phyloP scores from a whole-genome alignment of 2,888 invertebrate genomes.

The Flexamia atlantica region DNA sequence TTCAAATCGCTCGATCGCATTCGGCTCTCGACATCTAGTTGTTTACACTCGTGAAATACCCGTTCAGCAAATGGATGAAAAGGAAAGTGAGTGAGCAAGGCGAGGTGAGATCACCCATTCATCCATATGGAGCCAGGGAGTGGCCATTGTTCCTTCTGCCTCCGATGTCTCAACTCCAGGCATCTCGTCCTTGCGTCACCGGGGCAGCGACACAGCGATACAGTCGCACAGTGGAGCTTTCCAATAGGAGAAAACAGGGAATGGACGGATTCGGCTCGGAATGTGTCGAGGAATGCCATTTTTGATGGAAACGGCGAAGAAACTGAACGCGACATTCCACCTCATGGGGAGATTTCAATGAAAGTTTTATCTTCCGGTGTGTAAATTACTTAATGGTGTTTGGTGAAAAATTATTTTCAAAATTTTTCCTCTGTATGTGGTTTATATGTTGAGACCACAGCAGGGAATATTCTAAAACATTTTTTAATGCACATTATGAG shows the following conservation, averaged over 20 bases:
- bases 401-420: too few species aligned
- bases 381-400: too few species aligned
- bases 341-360: too few species aligned
- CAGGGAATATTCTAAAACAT: too few species aligned
- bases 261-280: constrained; percentile 7
- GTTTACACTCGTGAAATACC: not conserved
- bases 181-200: not conserved
- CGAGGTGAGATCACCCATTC: constrained; percentile 24
- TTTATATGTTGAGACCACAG: too few species aligned
- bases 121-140: constrained; percentile 33
- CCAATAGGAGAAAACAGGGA: constrained; percentile 22
- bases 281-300: constrained; percentile 16
- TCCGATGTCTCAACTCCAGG: not conserved
- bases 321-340: not conserved
- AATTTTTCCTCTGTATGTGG: too few species aligned
- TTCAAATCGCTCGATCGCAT: too few species aligned
- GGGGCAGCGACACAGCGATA: not conserved
- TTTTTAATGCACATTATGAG: too few species aligned
- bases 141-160: constrained; percentile 22
- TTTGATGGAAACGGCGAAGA: not conserved
- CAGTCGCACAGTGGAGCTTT: constrained; percentile 17
- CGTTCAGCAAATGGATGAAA: constrained; percentile 24
- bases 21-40: too few species aligned
- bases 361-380: too few species aligned
- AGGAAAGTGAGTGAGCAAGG: constrained; percentile 22